Evolutionary conservation across 2,113 vertebrate species (phyloP), one percentile per base, ranked within the genome.

Genomic region (Sinocyclocheilus rhinocerous): DNA sequence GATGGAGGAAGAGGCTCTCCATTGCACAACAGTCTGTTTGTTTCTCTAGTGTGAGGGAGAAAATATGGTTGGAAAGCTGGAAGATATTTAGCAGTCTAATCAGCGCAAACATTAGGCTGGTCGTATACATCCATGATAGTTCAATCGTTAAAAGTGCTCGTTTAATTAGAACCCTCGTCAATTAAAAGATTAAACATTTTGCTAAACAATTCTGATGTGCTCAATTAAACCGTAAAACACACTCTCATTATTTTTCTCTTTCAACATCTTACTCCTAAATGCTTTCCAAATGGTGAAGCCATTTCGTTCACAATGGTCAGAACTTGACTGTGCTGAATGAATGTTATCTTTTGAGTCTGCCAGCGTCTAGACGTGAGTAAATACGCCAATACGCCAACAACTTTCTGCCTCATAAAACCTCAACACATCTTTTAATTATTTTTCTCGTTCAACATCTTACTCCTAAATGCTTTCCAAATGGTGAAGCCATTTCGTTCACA

Each of bases 241-340:
- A 73, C 52, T 52, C 86, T 84, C 87, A 89, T 89, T 89, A 48
- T 12, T 75, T 72, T 72, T 76, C 87, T 90, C 85, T 84, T 59
- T 76, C n/a, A 48, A 33, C 33, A 7, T 81, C 15, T 63, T 29
- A 20, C 57, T 65, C 39, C 45, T 18, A 48, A 81, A 67, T 84
- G 29, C 57, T 81, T 65, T 24, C 59, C 50, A n/a, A 24, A 12
- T 57, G 76, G 67, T 70, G 20, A 67, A 80, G 33, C 59, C 55
- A 22, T 78, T 36, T 36, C 8, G 6, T 55, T 63, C 29, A 42
- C 45, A 78, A 16, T 39, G 45, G 39, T 65, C 57, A 65, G n/a
- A 85, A 55, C 75, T 65, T 78, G 9, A 59, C 36, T 9, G 36
- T 73, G 70, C 36, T 72, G 69, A 72, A 18, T 42, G 72, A 75